phyloP scores from a whole-genome alignment of 2,797 vertebrate genomes.

The Falco naumanni region DNA sequence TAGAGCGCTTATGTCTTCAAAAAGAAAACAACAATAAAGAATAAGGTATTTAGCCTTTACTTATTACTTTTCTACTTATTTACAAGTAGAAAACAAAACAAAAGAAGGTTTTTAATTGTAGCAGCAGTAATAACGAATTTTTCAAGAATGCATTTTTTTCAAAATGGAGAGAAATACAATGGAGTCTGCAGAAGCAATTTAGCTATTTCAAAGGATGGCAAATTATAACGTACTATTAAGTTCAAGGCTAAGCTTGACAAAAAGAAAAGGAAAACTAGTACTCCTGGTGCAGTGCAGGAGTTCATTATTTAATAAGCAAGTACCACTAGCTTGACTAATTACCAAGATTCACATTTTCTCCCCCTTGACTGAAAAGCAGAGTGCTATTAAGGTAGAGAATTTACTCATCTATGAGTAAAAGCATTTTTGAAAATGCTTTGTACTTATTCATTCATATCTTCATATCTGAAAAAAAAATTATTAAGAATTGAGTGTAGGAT shows the following conservation, averaged over 20 bases:
- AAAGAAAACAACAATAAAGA: not conserved
- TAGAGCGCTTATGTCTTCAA: not conserved
- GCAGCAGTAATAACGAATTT: conserved; percentile 23
- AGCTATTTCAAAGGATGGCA: conserved; percentile 32
- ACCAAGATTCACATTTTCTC: conserved; percentile 22
- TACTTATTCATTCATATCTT: not conserved
- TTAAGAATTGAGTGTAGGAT: not conserved
- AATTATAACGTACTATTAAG: conserved; percentile 49
- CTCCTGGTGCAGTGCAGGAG: not conserved
- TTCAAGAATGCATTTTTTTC: conserved; percentile 9
- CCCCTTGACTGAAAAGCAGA: not conserved
- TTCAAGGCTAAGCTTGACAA: conserved; percentile 38
- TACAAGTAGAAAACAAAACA: conserved; percentile 7
- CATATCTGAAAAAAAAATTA: not conserved
- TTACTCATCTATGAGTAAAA: not conserved
- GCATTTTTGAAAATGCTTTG: not conserved
- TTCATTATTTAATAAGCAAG: conserved; percentile 31
- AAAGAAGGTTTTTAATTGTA: not conserved
- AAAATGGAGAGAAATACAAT: conserved; percentile 36
- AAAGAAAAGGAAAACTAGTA: conserved; percentile 21
- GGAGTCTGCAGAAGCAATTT: conserved; percentile 46
- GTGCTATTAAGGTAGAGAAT: not conserved
- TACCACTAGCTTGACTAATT: conserved; percentile 26
- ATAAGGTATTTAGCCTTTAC: not conserved
- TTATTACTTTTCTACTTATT: not conserved